A percentile compares a stretch with the other conserved stretches of the same genome.
These are phyloP conservation scores for Sebastes minor DNA, from an alignment of 2,797 vertebrate genomes.

Conservation along the genomic window DNA sequence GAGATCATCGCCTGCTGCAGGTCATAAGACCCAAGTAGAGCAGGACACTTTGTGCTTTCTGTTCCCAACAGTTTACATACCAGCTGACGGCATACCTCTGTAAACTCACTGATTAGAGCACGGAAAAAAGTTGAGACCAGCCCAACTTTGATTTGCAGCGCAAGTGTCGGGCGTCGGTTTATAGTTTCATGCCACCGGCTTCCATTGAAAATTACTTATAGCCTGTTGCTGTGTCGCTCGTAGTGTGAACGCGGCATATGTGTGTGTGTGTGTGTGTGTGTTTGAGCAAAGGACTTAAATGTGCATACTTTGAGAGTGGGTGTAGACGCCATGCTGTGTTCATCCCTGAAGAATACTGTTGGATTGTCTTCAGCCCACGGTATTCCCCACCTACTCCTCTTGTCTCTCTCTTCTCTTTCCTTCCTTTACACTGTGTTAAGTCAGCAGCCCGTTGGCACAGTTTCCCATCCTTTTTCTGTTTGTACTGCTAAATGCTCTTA, in stretches of 20 bases:
- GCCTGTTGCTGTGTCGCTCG: neutral
- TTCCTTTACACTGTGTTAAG: conserved; percentile 42
- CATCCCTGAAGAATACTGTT: conserved; percentile 33
- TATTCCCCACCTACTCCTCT: conserved; percentile 2
- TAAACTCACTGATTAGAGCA: neutral
- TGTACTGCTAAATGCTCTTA: conserved; percentile 53
- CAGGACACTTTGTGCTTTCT: conserved; percentile 7
- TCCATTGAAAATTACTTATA: neutral
- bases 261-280: neutral
- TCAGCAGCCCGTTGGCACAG: conserved; percentile 50
- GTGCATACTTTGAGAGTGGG: conserved; percentile 24
- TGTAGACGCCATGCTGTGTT: conserved; percentile 29
- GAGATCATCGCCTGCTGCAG: conserved; percentile 30
- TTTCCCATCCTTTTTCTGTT: conserved; percentile 46
- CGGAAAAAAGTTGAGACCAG: neutral
- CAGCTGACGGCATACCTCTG: conserved; percentile 35
- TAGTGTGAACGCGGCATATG: neutral
- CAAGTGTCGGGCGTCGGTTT: neutral
- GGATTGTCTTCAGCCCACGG: conserved; percentile 27
- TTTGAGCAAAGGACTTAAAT: conserved; percentile 20
- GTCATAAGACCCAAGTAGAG: conserved; percentile 47
- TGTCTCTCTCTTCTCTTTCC: conserved; percentile 1
- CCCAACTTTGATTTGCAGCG: neutral
- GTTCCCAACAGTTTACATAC: conserved; percentile 11
- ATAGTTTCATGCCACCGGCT: neutral